Conservation (phyloP, 2,113 vertebrate genomes). For the Dromaius novaehollandiae region DNA sequence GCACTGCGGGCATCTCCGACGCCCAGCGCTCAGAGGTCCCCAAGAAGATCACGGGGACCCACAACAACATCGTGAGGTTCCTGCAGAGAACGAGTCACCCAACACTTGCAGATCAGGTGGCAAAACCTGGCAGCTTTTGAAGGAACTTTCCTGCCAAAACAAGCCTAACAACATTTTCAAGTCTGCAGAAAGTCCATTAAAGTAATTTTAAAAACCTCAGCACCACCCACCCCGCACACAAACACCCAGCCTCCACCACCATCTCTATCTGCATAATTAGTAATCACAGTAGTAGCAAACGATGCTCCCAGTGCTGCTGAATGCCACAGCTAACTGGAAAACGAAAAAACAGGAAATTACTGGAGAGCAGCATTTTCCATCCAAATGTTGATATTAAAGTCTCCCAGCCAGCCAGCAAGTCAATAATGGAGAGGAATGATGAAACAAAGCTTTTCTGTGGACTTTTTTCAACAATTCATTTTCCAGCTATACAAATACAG, state of each 20-base stretch:
- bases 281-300: background rate
- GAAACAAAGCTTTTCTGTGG: background rate
- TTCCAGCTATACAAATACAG: background rate
- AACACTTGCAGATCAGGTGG: fast-evolving
- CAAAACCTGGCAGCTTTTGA: background rate
- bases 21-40: background rate
- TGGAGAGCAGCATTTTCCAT: background rate
- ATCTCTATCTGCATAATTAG: background rate
- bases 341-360: background rate
- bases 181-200: background rate
- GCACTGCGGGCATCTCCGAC: background rate
- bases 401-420: background rate
- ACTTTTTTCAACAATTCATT: background rate
- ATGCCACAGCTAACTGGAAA: background rate
- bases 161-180: background rate
- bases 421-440: background rate
- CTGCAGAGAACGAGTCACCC: background rate
- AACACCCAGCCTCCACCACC: background rate
- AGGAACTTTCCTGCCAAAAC: background rate
- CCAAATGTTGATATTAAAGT: background rate
- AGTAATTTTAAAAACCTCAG: fast-evolving
- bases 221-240: background rate
- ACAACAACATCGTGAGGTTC: background rate
- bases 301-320: background rate
- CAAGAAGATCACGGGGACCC: background rate